phyloP scores from a whole-genome alignment of 53 echinoderm and acorn worm genomes.

The Paracentrotus lividus region DNA sequence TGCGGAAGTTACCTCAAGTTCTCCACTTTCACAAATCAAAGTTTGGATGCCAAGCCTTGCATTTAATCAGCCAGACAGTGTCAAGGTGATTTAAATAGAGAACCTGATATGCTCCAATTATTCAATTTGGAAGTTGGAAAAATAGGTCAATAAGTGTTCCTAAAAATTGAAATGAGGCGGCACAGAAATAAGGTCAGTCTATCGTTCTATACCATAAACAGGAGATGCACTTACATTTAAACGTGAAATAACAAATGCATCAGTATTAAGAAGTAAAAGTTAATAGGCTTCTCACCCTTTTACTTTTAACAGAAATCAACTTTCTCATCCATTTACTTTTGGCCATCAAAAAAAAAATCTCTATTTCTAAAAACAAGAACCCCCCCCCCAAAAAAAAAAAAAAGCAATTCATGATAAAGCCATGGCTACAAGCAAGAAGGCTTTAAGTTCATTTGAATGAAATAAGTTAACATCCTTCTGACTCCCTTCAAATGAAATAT shows the following conservation, averaged over 20 bases:
- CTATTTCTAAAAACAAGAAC: too few species aligned
- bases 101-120: not conserved
- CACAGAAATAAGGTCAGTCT: too few species aligned
- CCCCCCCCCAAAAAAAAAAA: too few species aligned
- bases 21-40: not conserved
- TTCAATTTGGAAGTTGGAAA: not conserved
- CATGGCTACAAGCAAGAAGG: not conserved
- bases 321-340: not conserved
- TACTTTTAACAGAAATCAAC: too few species aligned
- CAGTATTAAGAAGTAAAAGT: too few species aligned
- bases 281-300: too few species aligned
- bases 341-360: not conserved
- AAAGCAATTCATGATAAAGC: not conserved
- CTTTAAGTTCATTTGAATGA: not conserved
- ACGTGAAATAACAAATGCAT: too few species aligned
- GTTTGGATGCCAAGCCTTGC: not conserved
- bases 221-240: too few species aligned
- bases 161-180: too few species aligned
- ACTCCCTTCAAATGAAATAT: not conserved
- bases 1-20: not conserved
- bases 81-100: not conserved
- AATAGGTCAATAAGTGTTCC: not conserved
- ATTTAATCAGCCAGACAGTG: not conserved
- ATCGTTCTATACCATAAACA: too few species aligned
- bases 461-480: not conserved